Percentiles rank a stretch among this genome's conserved stretches.
Evolutionary conservation across 2,797 vertebrate species (phyloP).

Genomic region (Neoniphon sammara): DNA sequence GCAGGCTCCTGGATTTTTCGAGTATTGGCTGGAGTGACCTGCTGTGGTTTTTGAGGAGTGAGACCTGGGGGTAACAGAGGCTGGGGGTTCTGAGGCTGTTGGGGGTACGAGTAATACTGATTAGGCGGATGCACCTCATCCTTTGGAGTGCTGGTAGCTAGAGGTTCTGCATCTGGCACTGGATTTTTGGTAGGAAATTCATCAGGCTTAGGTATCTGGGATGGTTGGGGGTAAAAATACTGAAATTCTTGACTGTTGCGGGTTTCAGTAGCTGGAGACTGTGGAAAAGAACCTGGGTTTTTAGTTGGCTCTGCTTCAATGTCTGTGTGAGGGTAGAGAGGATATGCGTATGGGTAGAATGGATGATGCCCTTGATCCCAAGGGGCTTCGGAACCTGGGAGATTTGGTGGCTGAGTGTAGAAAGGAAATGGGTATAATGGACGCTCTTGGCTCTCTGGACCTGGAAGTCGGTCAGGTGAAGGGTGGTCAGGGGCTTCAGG

Average conservation of each 20-base stretch:
- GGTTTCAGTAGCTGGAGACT: not conserved
- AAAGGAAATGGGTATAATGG: not conserved
- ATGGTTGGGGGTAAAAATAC: not conserved
- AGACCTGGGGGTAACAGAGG: slow-evolving; percentile 3
- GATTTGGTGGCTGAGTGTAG: not conserved
- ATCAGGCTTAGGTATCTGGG: not conserved
- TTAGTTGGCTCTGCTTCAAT: not conserved
- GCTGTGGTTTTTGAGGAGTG: slow-evolving; percentile 7
- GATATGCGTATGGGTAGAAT: not conserved
- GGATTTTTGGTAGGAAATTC: not conserved
- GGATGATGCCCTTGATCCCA: not conserved
- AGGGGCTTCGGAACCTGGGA: not conserved
- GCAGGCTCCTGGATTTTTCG: not conserved
- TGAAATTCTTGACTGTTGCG: not conserved
- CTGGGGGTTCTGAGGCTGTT: slow-evolving; percentile 20
- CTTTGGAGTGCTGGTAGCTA: not conserved
- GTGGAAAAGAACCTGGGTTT: not conserved
- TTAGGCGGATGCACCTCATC: not conserved
- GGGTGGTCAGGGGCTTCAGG: not conserved
- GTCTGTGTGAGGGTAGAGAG: not conserved
- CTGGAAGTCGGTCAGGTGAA: not conserved
- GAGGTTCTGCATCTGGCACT: not conserved
- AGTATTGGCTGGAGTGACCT: not conserved
- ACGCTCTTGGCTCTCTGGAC: not conserved
- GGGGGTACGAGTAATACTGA: slow-evolving; percentile 3